phyloP scores from a whole-genome alignment of 2,888 invertebrate species.

The Glyphotaelius pellucidus region DNA sequence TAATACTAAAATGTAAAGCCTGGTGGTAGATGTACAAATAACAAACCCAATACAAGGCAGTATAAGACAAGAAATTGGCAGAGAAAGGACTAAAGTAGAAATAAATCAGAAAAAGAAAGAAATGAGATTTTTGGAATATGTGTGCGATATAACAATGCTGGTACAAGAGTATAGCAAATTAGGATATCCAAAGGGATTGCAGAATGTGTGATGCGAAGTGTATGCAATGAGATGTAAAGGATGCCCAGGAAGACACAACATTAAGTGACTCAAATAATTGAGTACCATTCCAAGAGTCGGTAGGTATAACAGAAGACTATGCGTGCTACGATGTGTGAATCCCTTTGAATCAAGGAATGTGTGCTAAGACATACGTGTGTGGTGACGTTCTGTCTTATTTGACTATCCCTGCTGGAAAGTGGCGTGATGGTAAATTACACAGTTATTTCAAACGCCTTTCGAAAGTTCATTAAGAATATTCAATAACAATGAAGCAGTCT shows the following conservation, averaged over 20 bases:
- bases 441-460: neutral
- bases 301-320: neutral
- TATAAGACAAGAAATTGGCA: neutral
- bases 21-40: no score
- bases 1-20: no score
- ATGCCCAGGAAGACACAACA: neutral
- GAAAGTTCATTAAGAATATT: neutral
- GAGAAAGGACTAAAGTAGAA: neutral
- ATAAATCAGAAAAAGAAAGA: neutral
- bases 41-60: no score
- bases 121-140: neutral
- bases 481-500: neutral
- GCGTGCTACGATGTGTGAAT: neutral
- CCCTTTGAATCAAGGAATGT: neutral
- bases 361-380: neutral
- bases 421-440: neutral
- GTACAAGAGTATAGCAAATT: no score
- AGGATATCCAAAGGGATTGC: neutral
- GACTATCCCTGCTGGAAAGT: neutral
- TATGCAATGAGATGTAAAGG: neutral
- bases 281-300: neutral
- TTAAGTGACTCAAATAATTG: neutral
- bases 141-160: neutral
- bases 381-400: neutral
- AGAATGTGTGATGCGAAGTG: neutral